Percentiles rank a stretch among this genome's conserved stretches.
These are phyloP conservation scores for Propsilocerus akamusi DNA, from an alignment of 1,140 invertebrate species.

Conservation along the genomic window DNA sequence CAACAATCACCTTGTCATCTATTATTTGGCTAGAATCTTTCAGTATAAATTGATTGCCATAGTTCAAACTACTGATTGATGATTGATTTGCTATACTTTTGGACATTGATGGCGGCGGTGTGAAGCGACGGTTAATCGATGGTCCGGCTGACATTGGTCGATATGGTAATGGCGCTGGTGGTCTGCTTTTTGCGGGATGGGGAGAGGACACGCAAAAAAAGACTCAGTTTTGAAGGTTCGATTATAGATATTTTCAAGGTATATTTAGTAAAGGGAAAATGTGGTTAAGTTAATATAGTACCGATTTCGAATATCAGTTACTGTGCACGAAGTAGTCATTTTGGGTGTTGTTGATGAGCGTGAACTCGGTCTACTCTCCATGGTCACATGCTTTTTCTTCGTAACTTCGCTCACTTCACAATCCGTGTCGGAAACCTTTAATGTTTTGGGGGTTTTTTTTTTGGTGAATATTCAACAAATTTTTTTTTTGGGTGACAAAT, in stretches of 20 bases:
- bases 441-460: not conserved
- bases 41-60: not conserved
- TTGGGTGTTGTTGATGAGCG: constrained; percentile 18
- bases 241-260: no score
- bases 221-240: no score
- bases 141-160: constrained; percentile 24
- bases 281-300: constrained; percentile 8
- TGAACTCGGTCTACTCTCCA: constrained; percentile 14
- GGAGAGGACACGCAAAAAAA: no score
- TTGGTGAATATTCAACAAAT: not conserved
- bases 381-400: not conserved
- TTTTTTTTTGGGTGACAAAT: not conserved
- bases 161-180: constrained; percentile 20
- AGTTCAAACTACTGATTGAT: not conserved
- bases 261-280: no score
- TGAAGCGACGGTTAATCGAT: constrained; percentile 17
- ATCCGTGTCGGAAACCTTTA: constrained; percentile 23
- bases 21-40: not conserved
- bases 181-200: constrained; percentile 15
- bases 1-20: not conserved
- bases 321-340: constrained; percentile 16
- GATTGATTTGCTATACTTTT: no score
- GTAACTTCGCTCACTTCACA: constrained; percentile 23
- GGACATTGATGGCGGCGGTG: not conserved
- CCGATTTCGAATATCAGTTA: constrained; percentile 23